phyloP scores from a whole-genome alignment of 2,113 vertebrate genomes.

The Orientallactaga bullata region DNA sequence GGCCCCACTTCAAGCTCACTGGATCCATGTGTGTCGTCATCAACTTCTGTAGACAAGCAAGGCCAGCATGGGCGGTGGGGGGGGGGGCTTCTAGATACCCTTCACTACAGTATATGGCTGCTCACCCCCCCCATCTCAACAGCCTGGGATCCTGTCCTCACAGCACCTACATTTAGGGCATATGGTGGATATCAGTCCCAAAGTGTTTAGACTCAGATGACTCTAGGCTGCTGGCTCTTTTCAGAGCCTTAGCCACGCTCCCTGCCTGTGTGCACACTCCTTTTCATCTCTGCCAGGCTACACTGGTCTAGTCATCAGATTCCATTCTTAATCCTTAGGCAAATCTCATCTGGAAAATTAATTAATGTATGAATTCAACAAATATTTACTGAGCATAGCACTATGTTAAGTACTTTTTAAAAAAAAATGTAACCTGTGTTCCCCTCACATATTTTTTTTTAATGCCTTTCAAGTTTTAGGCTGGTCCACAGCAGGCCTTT shows the following conservation, averaged over 20 bases:
- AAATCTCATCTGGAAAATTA: conserved; percentile 77
- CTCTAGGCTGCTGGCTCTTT: not conserved
- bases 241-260: not conserved
- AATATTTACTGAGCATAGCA: conserved; percentile 65
- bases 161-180: not conserved
- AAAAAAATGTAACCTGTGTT: too few species aligned
- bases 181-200: not conserved
- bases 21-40: not conserved
- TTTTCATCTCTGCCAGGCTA: not conserved
- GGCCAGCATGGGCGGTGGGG: too few species aligned
- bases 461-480: not conserved
- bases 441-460: fast-evolving
- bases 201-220: not conserved
- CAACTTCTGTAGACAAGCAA: not conserved
- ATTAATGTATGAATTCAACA: conserved; percentile 71
- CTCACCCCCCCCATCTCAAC: too few species aligned
- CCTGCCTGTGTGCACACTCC: not conserved
- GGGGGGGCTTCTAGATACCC: not conserved
- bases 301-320: not conserved
- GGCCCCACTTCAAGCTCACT: too few species aligned
- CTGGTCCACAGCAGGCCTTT: fast-evolving
- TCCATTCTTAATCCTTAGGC: conserved; percentile 61
- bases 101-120: too few species aligned
- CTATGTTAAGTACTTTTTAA: not conserved
- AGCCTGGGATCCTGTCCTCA: not conserved